Evolutionary conservation across 2,888 invertebrate species (phyloP).

Genomic region (Eupithecia subumbrata): DNA sequence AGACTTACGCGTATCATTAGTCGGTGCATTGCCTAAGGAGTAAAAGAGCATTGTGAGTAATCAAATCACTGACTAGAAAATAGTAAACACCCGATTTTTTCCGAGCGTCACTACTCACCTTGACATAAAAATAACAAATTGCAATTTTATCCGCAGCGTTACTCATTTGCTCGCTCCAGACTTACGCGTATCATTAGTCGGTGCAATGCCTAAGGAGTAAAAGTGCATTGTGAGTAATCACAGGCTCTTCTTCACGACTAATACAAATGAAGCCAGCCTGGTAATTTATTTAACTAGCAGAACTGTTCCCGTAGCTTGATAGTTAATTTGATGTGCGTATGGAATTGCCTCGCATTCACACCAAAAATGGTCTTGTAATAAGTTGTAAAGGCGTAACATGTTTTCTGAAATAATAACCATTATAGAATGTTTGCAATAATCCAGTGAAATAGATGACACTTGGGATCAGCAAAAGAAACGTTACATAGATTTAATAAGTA

Average conservation of each 20-base stretch:
- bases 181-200: conserved; percentile 45
- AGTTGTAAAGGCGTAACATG: conserved; percentile 22
- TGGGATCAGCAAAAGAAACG: conserved; percentile 2
- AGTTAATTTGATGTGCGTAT: conserved; percentile 30
- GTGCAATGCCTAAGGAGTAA: conserved; percentile 52
- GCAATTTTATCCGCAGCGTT: conserved; percentile 47
- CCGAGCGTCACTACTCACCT: too few species aligned
- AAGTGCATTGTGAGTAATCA: conserved; percentile 54
- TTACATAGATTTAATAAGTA: conserved; percentile 3
- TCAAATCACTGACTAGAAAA: conserved; percentile 41
- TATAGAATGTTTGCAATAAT: conserved; percentile 20
- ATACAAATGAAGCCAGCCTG: conserved; percentile 48
- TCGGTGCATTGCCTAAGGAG: conserved; percentile 50
- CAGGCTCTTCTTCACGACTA: conserved; percentile 48
- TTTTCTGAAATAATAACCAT: conserved; percentile 21
- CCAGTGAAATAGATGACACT: conserved; percentile 7
- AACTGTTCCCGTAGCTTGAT: conserved; percentile 33
- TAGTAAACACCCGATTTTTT: too few species aligned
- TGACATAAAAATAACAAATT: conserved; percentile 10
- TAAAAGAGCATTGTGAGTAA: conserved; percentile 54
- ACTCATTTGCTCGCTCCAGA: conserved; percentile 54
- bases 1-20: conserved; percentile 44
- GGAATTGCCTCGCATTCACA: conserved; percentile 30
- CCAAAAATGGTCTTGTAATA: conserved; percentile 24
- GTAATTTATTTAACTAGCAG: conserved; percentile 40